These are phyloP conservation scores for Nasonia longicornis DNA, from an alignment of 1,140 invertebrate genomes.

Conservation along the genomic window DNA sequence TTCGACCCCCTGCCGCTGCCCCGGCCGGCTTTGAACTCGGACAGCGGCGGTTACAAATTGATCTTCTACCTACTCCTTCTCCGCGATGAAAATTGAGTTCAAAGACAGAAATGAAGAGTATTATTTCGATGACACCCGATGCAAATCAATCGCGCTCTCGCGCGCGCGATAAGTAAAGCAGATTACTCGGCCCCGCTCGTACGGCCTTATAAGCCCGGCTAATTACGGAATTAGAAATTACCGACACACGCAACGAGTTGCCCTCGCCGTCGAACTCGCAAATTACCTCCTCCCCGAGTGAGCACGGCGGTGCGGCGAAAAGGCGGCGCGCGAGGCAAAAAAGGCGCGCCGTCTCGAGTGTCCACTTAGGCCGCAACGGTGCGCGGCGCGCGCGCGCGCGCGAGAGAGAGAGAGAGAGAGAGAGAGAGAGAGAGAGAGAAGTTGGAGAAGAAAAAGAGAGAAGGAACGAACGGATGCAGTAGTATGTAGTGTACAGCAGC, in stretches of 20 bases:
- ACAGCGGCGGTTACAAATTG: slow-evolving; percentile 31
- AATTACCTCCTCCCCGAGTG: not conserved
- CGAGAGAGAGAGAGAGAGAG: not conserved
- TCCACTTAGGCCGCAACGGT: slow-evolving; percentile 19
- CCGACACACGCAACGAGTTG: not conserved
- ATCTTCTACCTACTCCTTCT: not conserved
- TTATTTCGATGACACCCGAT: not conserved
- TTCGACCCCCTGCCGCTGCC: not conserved
- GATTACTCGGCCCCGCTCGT: not conserved
- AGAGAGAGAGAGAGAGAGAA: not conserved
- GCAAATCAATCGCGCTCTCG: not conserved
- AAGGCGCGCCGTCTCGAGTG: slow-evolving; percentile 26
- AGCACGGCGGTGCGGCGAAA: not conserved
- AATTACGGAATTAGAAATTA: slow-evolving; percentile 18
- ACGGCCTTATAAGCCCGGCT: not conserved
- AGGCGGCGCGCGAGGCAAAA: slow-evolving; percentile 14
- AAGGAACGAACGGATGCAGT: not conserved
- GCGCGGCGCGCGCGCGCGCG: no score
- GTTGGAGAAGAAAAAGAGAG: not conserved
- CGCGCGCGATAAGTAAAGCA: not conserved
- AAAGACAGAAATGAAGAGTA: not conserved
- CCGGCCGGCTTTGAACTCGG: not conserved
- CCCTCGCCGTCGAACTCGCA: not conserved
- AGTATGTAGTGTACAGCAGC: not conserved
- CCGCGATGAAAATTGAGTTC: not conserved